A percentile compares a stretch with the other conserved stretches of the same genome.
Conservation (phyloP, 2,797 vertebrate genomes). For the Epinephelus awoara region DNA sequence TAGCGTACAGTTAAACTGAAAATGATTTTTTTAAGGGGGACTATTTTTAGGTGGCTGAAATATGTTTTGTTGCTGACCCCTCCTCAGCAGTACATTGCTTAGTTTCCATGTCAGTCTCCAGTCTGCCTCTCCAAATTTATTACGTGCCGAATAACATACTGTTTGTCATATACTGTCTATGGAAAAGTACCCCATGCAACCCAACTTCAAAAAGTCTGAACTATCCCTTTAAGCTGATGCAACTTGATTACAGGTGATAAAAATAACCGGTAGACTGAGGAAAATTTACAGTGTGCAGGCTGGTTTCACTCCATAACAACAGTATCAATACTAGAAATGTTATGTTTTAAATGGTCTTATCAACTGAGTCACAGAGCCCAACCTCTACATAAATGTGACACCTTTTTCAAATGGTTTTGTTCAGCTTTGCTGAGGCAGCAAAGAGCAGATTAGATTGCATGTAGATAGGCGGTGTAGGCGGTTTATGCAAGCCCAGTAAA, state of each 20-base stretch:
- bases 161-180: too few relatives aligned
- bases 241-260: conserved; percentile 15
- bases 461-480: not conserved
- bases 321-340: conserved; percentile 11
- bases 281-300: conserved; percentile 11
- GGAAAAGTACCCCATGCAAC: too few relatives aligned
- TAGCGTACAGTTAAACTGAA: too few relatives aligned
- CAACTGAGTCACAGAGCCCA: conserved; percentile 32
- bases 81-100: too few relatives aligned
- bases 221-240: conserved; percentile 9
- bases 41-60: too few relatives aligned
- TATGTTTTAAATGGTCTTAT: conserved; percentile 4
- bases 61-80: too few relatives aligned
- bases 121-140: too few relatives aligned
- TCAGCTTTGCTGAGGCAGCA: conserved; percentile 62
- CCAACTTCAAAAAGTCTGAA: too few relatives aligned
- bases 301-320: conserved; percentile 37
- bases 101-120: too few relatives aligned
- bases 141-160: too few relatives aligned
- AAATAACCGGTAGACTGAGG: conserved; percentile 8
- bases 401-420: conserved; percentile 21
- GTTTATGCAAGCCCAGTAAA: conserved; percentile 3
- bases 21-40: too few relatives aligned
- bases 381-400: not conserved
- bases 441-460: conserved; percentile 45